These are phyloP conservation scores for Lysandra coridon DNA, from an alignment of 2,888 invertebrate genomes.

Conservation along the genomic window DNA sequence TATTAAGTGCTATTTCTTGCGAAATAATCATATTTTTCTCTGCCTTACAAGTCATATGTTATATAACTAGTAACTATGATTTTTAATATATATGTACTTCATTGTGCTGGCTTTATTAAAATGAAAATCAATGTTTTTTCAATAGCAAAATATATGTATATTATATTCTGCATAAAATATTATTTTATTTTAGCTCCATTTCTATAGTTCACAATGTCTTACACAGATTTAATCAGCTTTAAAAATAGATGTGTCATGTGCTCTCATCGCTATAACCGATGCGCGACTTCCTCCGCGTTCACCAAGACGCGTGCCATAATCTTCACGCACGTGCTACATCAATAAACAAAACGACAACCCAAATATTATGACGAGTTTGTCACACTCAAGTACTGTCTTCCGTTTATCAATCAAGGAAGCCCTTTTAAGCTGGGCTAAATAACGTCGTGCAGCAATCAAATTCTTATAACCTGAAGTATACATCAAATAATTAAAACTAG, in stretches of 20 bases:
- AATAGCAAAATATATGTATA: background rate
- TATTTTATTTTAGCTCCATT: background rate
- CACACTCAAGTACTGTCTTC: slow-evolving; percentile 10
- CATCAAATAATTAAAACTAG: background rate
- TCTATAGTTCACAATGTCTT: background rate
- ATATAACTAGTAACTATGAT: background rate
- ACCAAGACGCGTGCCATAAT: slow-evolving; percentile 60
- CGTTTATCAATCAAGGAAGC: background rate
- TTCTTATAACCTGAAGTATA: background rate
- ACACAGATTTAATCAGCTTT: slow-evolving; percentile 43
- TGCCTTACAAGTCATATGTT: background rate
- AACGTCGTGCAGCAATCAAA: background rate
- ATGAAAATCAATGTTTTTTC: background rate
- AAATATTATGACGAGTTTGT: slow-evolving; percentile 29
- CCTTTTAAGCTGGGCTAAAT: background rate
- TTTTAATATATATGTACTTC: background rate
- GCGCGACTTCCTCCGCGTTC: slow-evolving; percentile 45
- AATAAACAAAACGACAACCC: slow-evolving; percentile 54
- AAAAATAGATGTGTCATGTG: slow-evolving; percentile 62
- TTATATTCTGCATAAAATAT: background rate
- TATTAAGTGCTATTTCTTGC: background rate
- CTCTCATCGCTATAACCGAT: slow-evolving; percentile 45
- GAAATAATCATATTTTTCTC: no score
- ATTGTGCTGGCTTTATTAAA: background rate
- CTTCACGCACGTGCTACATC: slow-evolving; percentile 67